Base-by-base conservation (phyloP, 2,797 vertebrate genomes). In the Enteromius mattozi region DNA sequence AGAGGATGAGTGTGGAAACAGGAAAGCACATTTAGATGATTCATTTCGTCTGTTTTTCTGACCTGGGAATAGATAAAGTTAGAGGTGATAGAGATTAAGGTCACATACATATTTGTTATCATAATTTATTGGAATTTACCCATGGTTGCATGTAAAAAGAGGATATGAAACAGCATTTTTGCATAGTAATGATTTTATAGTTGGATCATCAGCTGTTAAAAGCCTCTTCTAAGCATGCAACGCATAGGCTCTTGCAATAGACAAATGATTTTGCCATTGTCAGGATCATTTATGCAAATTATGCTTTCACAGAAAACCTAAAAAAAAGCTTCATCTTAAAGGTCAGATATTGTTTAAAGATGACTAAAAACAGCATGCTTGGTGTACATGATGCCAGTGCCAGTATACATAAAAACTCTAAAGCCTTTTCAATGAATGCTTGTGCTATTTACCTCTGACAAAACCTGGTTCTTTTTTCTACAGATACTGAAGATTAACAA, bases 21-120 rank as follows among this genome's bases (percentile, higher is more conserved):
- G 56, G 4, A 19, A 45, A 17, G 54, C 42, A 12, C 19, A 47
- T 59, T 74, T 63, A 3, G 54, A 24, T 24, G 69, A 42, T 63
- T 82, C 27, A 63, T 37, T 82, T 19, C 27, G 59, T 49, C 40
- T 47, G 21, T 35, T 45, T 24, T 65, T 74, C 70, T 82, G 70
- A 63, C 56, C 80, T 82, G 70, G 16, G 2, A 59, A 49, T 14
- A 82, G 27, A 74, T 12, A 6, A 7, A 71, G 2, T 30, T 30
- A 27, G 59, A 63, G 13, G 13, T 27, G 59, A 63, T 6, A 14
- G 1, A 75, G 9, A n/a, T 14, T 47, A 5, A 76, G 19, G 9
- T 78, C 80, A 74, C 70, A 4, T 6, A 37, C 4, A 74, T 13
- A 68, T 37, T 13, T 40, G 14, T 63, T 51, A 65, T n/a, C 12